Evolutionary conservation across 2,113 vertebrate species (phyloP).

Genomic region (Cyrtonyx montezumae): DNA sequence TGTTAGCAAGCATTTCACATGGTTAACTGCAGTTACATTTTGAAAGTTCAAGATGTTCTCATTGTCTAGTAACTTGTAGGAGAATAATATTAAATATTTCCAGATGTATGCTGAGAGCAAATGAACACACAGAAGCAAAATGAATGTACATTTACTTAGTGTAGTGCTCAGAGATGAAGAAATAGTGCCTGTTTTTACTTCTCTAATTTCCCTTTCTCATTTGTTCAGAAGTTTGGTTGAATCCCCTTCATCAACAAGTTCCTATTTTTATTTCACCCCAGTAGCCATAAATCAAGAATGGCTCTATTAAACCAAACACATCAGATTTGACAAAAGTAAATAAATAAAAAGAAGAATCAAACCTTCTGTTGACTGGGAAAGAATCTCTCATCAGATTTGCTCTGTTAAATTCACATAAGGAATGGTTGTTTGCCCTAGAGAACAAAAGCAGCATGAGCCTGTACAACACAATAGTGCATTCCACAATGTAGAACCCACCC

Average conservation of each 20-base stretch:
- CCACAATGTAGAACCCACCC: neutral
- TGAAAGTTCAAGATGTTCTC: conserved; percentile 10
- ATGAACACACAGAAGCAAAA: neutral
- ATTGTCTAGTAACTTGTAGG: neutral
- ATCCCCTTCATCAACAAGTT: neutral
- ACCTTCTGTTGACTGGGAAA: neutral
- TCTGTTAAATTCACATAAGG: neutral
- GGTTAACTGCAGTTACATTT: neutral
- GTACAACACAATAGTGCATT: neutral
- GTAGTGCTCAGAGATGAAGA: conserved; percentile 38
- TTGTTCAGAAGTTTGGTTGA: neutral
- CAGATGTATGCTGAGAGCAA: neutral
- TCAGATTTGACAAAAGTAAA: neutral
- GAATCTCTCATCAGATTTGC: neutral
- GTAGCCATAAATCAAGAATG: neutral
- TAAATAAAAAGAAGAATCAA: neutral
- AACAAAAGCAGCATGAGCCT: neutral
- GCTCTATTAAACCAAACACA: neutral
- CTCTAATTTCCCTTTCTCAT: conserved; percentile 33
- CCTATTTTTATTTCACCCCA: neutral
- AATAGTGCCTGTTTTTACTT: conserved; percentile 34
- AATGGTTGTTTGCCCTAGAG: neutral
- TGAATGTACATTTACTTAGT: rapidly evolving
- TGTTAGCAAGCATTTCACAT: neutral
- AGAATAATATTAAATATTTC: neutral